phyloP scores from a whole-genome alignment of 2,888 invertebrate genomes.

The Hirtodrosophila confusa region DNA sequence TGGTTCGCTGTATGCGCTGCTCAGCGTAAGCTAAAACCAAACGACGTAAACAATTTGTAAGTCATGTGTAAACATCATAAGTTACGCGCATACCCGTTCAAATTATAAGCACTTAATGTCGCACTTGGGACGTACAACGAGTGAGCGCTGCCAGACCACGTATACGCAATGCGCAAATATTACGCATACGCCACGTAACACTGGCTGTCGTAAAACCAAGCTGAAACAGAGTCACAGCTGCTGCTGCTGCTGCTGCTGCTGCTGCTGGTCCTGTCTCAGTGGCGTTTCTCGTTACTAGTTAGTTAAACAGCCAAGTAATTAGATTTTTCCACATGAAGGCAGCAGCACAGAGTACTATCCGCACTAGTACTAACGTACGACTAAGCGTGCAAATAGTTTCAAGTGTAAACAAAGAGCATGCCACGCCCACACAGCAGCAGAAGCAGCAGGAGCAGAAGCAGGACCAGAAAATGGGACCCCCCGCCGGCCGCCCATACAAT shows the following conservation, averaged over 20 bases:
- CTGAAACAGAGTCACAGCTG: slow-evolving; percentile 40
- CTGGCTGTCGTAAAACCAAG: slow-evolving; percentile 56
- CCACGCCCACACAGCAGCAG: slow-evolving; percentile 30
- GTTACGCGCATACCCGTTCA: slow-evolving; percentile 71
- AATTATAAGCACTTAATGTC: slow-evolving; percentile 78
- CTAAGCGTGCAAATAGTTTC: slow-evolving; percentile 61
- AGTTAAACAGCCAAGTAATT: slow-evolving; percentile 75
- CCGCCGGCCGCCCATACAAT: slow-evolving; percentile 55
- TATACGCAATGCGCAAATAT: slow-evolving; percentile 57
- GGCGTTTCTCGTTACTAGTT: slow-evolving; percentile 44
- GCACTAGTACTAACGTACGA: background rate
- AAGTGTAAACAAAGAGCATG: slow-evolving; percentile 64
- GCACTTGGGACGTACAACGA: slow-evolving; percentile 41
- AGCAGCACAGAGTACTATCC: slow-evolving; percentile 18
- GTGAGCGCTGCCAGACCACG: slow-evolving; percentile 16
- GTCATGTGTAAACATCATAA: slow-evolving; percentile 80
- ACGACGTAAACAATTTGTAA: slow-evolving; percentile 78
- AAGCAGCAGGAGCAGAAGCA: slow-evolving; percentile 4
- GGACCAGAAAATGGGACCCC: background rate
- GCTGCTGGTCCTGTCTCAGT: slow-evolving; percentile 9
- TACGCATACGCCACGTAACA: slow-evolving; percentile 64
- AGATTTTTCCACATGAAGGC: slow-evolving; percentile 71
- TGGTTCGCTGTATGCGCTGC: background rate
- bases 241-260: slow-evolving; percentile 34
- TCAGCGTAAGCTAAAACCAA: slow-evolving; percentile 49